Percentiles rank a stretch among this genome's conserved stretches.
phyloP scores from a whole-genome alignment of 1,140 invertebrate species.

The Maconellicoccus hirsutus region DNA sequence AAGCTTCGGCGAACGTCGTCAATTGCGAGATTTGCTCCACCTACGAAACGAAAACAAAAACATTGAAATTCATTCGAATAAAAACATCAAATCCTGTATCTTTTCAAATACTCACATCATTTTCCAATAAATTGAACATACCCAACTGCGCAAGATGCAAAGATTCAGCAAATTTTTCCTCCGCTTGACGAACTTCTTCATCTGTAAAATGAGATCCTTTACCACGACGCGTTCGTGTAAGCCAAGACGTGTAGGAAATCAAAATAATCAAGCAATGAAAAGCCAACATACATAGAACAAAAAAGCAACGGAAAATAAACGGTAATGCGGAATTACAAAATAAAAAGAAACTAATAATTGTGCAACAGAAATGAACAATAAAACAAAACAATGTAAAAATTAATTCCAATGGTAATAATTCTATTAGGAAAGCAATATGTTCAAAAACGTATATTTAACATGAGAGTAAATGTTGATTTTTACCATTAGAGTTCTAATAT shows the following conservation, averaged over 20 bases:
- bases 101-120: slow-evolving; percentile 68
- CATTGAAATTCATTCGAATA: too few species aligned
- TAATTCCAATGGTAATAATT: not conserved
- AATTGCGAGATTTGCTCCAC: slow-evolving; percentile 95
- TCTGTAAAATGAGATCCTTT: slow-evolving; percentile 84
- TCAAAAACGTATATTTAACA: too few species aligned
- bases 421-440: too few species aligned
- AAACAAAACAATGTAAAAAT: slow-evolving; percentile 8
- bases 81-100: too few species aligned
- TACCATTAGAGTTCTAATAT: too few species aligned
- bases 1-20: slow-evolving; percentile 83
- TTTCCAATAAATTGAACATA: slow-evolving; percentile 97
- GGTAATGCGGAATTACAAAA: not conserved
- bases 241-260: not conserved
- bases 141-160: slow-evolving; percentile 91
- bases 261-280: not conserved
- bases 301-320: not conserved
- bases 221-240: not conserved
- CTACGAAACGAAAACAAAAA: slow-evolving; percentile 40
- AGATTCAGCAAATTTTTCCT: slow-evolving; percentile 98
- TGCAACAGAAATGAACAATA: slow-evolving; percentile 19
- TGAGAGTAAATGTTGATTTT: too few species aligned
- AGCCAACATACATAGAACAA: not conserved
- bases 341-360: slow-evolving; percentile 19
- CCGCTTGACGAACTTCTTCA: slow-evolving; percentile 91